phyloP scores from a whole-genome alignment of 1,140 invertebrate species.

The Pachyrhynchus sulphureomaculatus region DNA sequence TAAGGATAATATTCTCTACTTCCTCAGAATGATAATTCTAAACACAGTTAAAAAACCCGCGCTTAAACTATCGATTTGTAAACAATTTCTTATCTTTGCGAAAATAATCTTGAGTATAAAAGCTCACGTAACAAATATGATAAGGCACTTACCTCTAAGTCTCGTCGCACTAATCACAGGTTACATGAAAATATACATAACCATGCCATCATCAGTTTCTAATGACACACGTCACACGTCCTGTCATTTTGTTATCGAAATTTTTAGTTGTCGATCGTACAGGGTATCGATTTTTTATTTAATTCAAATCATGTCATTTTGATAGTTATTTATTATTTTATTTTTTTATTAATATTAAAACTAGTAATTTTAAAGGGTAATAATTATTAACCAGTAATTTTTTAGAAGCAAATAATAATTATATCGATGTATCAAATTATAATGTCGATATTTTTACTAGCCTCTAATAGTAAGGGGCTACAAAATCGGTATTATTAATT shows the following conservation, averaged over 20 bases:
- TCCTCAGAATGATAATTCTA: neutral
- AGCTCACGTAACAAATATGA: neutral
- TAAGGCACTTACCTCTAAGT: constrained; percentile 39
- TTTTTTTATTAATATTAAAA: no score
- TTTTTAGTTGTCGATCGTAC: neutral
- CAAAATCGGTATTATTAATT: no score
- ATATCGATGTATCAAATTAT: no score
- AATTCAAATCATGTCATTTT: no score
- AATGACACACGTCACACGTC: constrained; percentile 31
- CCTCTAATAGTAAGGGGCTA: no score
- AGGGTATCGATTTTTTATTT: neutral
- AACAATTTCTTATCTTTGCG: constrained; percentile 9
- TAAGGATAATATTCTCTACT: constrained; percentile 20
- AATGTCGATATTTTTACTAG: no score
- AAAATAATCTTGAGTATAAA: constrained; percentile 13
- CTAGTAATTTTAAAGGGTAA: no score
- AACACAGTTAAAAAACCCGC: constrained; percentile 17
- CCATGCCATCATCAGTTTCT: constrained; percentile 35
- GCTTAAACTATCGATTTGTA: neutral
- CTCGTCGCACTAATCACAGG: constrained; percentile 34
- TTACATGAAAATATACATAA: constrained; percentile 36
- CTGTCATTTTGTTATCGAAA: neutral
- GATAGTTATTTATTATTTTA: no score
- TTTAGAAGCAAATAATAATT: no score
- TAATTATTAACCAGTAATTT: no score